A percentile compares a stretch with the other conserved stretches of the same genome.
Evolutionary conservation across 30 jellyfish, hydroid and myxozoan species (phyloP).

Genomic region (Nemopilema nomurai): DNA sequence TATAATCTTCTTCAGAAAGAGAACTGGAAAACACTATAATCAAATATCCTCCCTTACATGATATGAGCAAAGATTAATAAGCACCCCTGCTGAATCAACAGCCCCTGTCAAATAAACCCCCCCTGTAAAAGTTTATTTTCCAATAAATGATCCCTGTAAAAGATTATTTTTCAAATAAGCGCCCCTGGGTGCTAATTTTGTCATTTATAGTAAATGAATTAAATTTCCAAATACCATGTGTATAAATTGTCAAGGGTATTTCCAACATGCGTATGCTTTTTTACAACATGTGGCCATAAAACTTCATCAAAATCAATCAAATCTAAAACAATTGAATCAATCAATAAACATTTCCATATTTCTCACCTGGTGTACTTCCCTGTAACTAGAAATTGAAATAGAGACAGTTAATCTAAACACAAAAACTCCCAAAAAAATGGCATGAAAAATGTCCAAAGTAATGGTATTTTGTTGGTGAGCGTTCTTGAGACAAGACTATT

Average conservation of each 20-base stretch:
- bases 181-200: background rate
- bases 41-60: slow-evolving; percentile 8
- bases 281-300: too few relatives aligned
- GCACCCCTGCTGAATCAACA: slow-evolving; percentile 41
- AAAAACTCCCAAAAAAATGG: background rate
- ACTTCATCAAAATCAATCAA: too few relatives aligned
- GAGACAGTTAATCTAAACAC: background rate
- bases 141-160: too few relatives aligned
- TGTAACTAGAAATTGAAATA: background rate
- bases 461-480: too few relatives aligned
- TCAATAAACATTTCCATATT: too few relatives aligned
- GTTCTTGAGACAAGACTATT: too few relatives aligned
- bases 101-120: slow-evolving; percentile 48
- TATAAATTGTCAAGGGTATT: background rate
- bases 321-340: too few relatives aligned
- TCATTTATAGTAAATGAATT: background rate
- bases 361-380: background rate
- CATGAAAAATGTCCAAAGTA: too few relatives aligned
- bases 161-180: too few relatives aligned
- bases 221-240: background rate
- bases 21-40: slow-evolving; percentile 8
- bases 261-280: background rate
- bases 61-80: slow-evolving; percentile 14
- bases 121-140: slow-evolving; percentile 32
- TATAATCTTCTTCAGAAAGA: slow-evolving; percentile 1